Percentiles rank a stretch among this genome's conserved stretches.
These are phyloP conservation scores for Trissolcus basalis DNA, from an alignment of 1,140 invertebrate species.

Conservation along the genomic window DNA sequence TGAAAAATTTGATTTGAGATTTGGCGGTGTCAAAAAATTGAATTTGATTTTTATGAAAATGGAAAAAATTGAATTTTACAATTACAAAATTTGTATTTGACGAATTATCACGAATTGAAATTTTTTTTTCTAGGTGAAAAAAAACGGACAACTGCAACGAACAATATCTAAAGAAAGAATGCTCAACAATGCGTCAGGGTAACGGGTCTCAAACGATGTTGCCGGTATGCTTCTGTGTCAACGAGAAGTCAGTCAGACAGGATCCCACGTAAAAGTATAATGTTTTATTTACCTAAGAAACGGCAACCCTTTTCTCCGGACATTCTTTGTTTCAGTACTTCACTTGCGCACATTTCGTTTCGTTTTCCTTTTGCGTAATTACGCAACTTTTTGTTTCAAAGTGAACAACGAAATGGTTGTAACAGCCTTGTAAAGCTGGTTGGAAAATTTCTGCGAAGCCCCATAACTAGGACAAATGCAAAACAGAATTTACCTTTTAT, in stretches of 20 bases:
- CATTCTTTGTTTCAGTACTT: slow-evolving; percentile 40
- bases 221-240: slow-evolving; percentile 40
- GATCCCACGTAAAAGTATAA: slow-evolving; percentile 45
- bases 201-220: slow-evolving; percentile 41
- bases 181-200: slow-evolving; percentile 32
- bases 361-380: slow-evolving; percentile 34
- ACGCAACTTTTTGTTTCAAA: slow-evolving; percentile 13
- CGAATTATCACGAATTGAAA: no score
- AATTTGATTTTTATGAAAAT: no score
- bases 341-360: slow-evolving; percentile 17
- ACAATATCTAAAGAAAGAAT: slow-evolving; percentile 39
- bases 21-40: no score
- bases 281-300: slow-evolving; percentile 41
- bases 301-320: slow-evolving; percentile 25
- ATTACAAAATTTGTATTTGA: no score
- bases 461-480: no score
- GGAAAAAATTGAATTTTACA: no score
- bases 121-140: no score
- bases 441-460: no score
- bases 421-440: no score
- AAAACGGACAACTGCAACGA: no score
- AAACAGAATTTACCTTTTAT: no score
- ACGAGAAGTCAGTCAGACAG: slow-evolving; percentile 45
- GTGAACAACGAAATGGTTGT: slow-evolving; percentile 10
- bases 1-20: no score